Base-by-base conservation (phyloP, 2,888 invertebrate species). In the Drosophila ezoana region DNA sequence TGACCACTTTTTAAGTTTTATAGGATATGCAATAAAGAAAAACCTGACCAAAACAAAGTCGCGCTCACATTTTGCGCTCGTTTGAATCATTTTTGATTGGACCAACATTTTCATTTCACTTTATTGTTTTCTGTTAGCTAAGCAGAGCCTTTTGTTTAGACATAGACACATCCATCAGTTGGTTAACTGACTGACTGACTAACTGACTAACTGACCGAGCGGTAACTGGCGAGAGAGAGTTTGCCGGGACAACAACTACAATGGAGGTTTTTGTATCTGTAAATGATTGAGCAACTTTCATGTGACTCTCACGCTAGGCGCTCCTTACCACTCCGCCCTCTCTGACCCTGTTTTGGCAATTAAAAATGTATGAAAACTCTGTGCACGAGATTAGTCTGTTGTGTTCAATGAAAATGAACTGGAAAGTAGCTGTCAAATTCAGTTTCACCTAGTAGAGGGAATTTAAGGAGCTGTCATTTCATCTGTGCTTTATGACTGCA, bases 71-170 rank as follows among this genome's bases (percentile, higher is more conserved):
- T 62, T 41, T 53, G 28, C 16, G 44, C 59, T 53, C 61, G 67
- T 72, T 83, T 72, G 67, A 83, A 81, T 86, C 72, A 69, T 72
- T 75, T 83, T 76, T 71, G 79, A 79, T 86, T 83, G 67, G 72
- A 40, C 61, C 44, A 60, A 76, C 72, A 73, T 77, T 80, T 82
- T 64, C 77, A 78, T 76, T 86, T 83, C 70, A 79, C 66, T 56
- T 51, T 57, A 48, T 72, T 78, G 77, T 73, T 77, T 69, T 59
- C 71, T 70, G 40, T 57, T 49, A 1, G 10, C 9, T 74, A 69
- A 54, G 32, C 43, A 47, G 59, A 71, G 70, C 63, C 79, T 83
- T 76, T 79, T 81, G 75, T 81, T 81, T 68, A 64, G 58, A 64
- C 57, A 74, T n/a, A 47, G 52, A 51, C 67, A 63, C 61, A 75